Conservation (phyloP, 92 coral and sea anemone species). For the Heliopora coerulea region DNA sequence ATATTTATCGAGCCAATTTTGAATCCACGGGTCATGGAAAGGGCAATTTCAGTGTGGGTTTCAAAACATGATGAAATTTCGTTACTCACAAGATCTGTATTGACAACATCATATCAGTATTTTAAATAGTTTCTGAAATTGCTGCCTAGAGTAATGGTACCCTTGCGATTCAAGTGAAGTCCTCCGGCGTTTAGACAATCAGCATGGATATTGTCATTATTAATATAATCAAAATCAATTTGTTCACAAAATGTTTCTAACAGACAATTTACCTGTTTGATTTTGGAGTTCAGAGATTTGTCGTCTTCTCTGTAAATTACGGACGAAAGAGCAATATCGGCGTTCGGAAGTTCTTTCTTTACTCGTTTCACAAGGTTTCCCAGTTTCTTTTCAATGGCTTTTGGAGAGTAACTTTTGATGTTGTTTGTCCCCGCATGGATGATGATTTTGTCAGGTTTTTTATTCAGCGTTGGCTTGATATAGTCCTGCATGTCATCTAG, state of each 20-base stretch:
- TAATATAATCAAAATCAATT: no score
- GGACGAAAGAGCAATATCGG: neutral
- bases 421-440: conserved; percentile 52
- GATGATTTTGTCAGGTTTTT: conserved; percentile 40
- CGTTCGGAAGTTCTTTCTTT: conserved; percentile 6
- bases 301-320: neutral
- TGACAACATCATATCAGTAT: no score
- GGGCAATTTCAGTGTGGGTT: no score
- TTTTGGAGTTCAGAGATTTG: no score
- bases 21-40: neutral
- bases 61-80: no score
- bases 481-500: conserved; percentile 21
- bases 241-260: no score
- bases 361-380: conserved; percentile 13
- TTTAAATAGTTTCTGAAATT: conserved; percentile 42
- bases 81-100: no score
- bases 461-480: conserved; percentile 34
- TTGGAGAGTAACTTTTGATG: conserved; percentile 32
- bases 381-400: conserved; percentile 26
- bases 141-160: conserved; percentile 13
- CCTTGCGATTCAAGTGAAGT: no score
- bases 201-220: no score
- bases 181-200: no score
- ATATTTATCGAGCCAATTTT: conserved; percentile 26
- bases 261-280: no score